Conservation (phyloP, 2,888 invertebrate species). For the Meteorus colon region DNA sequence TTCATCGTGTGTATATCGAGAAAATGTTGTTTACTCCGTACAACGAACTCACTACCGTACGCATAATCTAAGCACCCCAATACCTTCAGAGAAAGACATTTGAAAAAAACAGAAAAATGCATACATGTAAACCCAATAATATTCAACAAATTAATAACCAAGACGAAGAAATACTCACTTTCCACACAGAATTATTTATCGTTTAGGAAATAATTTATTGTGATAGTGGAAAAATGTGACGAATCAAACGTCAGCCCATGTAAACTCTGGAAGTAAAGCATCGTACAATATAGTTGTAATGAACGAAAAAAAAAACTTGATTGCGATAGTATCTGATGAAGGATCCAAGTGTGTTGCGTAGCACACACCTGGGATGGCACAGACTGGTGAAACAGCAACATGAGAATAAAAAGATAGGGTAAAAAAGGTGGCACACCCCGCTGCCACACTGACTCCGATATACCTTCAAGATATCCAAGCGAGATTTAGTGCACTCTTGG, state of each 20-base stretch:
- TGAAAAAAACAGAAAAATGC: background rate
- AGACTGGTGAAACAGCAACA: constrained; percentile 9
- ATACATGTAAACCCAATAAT: too few species aligned
- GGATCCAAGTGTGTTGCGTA: background rate
- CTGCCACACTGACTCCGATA: constrained; percentile 72
- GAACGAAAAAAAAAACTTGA: too few species aligned
- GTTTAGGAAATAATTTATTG: too few species aligned
- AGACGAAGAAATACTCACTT: too few species aligned
- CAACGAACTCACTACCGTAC: constrained; percentile 57
- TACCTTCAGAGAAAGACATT: constrained; percentile 1
- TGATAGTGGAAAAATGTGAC: too few species aligned
- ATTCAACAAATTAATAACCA: too few species aligned
- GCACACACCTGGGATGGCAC: constrained; percentile 16
- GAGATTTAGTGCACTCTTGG: constrained; percentile 71
- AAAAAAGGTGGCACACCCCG: constrained; percentile 66
- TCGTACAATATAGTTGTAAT: too few species aligned
- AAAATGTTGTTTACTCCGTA: constrained; percentile 54
- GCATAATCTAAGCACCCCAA: background rate
- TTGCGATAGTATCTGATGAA: too few species aligned
- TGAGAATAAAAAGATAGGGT: constrained; percentile 44
- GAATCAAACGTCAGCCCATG: too few species aligned
- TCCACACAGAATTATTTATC: too few species aligned
- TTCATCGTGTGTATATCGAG: constrained; percentile 55
- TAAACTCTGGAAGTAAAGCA: too few species aligned
- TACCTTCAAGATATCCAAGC: constrained; percentile 69